Evolutionary conservation across 2,797 vertebrate species (phyloP).

Genomic region (Sebastes wilsoni): DNA sequence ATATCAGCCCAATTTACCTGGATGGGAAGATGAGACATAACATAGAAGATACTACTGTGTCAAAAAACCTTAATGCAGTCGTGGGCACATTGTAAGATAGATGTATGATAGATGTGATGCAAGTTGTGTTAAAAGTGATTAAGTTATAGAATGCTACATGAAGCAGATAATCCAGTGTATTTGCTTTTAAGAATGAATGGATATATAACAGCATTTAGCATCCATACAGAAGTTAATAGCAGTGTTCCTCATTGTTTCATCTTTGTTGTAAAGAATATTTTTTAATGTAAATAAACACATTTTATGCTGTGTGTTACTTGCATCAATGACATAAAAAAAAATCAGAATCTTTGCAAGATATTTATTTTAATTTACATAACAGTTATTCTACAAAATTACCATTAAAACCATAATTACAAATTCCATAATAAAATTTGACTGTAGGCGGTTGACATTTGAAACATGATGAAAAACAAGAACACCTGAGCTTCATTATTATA

Average conservation of each 20-base stretch:
- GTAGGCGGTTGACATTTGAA: neutral
- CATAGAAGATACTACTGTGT: neutral
- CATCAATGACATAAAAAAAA: neutral
- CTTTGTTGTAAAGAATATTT: constrained; percentile 61
- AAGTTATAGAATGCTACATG: neutral
- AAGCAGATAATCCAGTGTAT: neutral
- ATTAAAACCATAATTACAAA: neutral
- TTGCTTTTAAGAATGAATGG: constrained; percentile 7
- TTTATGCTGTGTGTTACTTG: constrained; percentile 35
- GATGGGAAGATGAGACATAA: neutral
- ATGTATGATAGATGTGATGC: neutral
- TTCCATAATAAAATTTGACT: neutral
- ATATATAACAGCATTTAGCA: neutral
- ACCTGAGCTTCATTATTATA: neutral
- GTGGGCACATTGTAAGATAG: neutral
- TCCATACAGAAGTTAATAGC: neutral
- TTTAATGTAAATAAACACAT: constrained; percentile 76
- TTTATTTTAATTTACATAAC: constrained; percentile 2
- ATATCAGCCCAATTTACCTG: neutral
- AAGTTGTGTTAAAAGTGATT: constrained; percentile 9
- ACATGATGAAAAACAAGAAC: neutral
- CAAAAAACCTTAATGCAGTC: neutral
- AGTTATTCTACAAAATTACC: too few species aligned
- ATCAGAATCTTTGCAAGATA: neutral
- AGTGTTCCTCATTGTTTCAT: constrained; percentile 8